Evolutionary conservation across 2,888 invertebrate genomes (phyloP).

Genomic region (Agrochola litura): DNA sequence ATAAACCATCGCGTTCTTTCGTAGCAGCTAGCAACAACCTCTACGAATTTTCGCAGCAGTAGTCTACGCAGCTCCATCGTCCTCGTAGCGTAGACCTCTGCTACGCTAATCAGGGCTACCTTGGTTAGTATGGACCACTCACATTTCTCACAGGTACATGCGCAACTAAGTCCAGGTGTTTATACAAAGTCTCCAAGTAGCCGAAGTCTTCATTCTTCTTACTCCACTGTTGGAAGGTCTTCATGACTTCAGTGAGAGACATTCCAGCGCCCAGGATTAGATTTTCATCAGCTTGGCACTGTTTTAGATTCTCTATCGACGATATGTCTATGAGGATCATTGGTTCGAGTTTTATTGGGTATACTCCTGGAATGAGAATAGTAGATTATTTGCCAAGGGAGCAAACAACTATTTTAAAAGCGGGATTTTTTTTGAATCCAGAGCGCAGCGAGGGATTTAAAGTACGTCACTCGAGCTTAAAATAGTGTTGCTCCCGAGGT

Average conservation of each 20-base stretch:
- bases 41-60: background rate
- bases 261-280: constrained; percentile 91
- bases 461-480: no score
- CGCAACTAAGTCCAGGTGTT: constrained; percentile 93
- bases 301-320: constrained; percentile 88
- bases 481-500: no score
- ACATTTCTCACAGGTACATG: constrained; percentile 94
- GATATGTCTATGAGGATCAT: constrained; percentile 91
- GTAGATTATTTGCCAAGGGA: no score
- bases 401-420: no score
- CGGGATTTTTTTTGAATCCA: no score
- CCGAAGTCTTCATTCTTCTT: constrained; percentile 87
- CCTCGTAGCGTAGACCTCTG: background rate
- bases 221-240: constrained; percentile 80
- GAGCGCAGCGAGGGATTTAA: no score
- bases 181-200: constrained; percentile 90
- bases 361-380: constrained; percentile 82
- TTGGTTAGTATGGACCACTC: constrained; percentile 73
- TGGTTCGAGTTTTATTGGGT: constrained; percentile 81
- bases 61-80: background rate
- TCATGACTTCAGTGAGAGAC: constrained; percentile 89
- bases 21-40: background rate
- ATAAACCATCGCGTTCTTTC: background rate
- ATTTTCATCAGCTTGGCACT: constrained; percentile 77
- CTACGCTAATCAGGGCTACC: background rate